Base-by-base conservation (phyloP, 1,140 invertebrate species). In the Pentalonia nigronervosa region DNA sequence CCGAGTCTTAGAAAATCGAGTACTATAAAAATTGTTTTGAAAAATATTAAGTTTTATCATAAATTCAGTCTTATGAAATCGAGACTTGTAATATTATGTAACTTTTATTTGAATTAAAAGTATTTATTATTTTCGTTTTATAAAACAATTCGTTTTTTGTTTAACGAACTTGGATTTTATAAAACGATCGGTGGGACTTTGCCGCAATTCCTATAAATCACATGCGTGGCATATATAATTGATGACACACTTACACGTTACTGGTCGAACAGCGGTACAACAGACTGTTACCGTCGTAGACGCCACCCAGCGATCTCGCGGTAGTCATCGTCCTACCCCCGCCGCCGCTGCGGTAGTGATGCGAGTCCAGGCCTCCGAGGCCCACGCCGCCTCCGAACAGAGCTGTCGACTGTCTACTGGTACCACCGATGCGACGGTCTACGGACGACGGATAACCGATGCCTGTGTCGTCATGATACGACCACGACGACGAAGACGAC, bases 231-330 rank as follows among this genome's bases (percentile, higher is more conserved):
- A 9, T 84, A 8, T 86, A 86, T 41, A 41, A 41, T 86, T n/a
- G 7, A n/a, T 76, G 14, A 25, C 9, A 84, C 36, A 90, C 89
- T 90, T 90, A 90, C 89, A 90, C 89, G 20, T 90, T 90, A 67
- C 89, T 90, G 25, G 89, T 90, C 7, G 89, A 90, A 67, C 53
- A 90, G 11, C 89, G 89, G 17, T 90, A 90, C 25, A 90, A n/a
- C 53, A 60, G 25, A 20, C 53, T 67, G 36, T 60, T 90, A 11
- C 88, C 88, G 34, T 90, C 89, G 23, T 90, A 90, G 30, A 67
- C 89, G 11, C 89, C 89, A 21, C 89, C 89, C 23, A 90, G 25
- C 7, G 89, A 90, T 30, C 89, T 56, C 30, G 89, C 23, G 0
- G 36, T 7, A 41, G 23, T 41, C 14, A 89, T 89, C 17, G 87